Evolutionary conservation across 2,113 vertebrate genomes (phyloP).

Genomic region (Psilopsiagon aurifrons): DNA sequence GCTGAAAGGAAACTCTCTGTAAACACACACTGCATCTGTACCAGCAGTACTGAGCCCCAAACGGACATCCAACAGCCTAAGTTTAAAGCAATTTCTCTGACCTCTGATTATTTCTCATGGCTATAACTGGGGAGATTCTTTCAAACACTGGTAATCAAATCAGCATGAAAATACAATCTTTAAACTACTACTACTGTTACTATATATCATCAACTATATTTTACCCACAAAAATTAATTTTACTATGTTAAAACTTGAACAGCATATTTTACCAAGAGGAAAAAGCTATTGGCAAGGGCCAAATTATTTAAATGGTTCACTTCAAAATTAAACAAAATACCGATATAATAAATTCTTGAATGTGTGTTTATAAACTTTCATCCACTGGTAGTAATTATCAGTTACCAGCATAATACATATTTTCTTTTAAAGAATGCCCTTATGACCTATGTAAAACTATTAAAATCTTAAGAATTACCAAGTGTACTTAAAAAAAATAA

Average conservation of each 20-base stretch:
- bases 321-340: background rate
- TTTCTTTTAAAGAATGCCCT: background rate
- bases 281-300: background rate
- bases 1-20: background rate
- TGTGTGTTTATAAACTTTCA: background rate
- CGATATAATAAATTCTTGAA: background rate
- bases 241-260: background rate
- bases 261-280: background rate
- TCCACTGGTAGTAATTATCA: background rate
- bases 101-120: background rate
- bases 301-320: background rate
- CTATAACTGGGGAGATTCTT: background rate
- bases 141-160: background rate
- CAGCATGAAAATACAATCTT: background rate
- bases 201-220: background rate
- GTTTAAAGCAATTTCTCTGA: background rate
- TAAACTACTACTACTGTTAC: background rate
- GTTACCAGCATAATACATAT: background rate
- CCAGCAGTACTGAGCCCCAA: background rate
- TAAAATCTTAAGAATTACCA: background rate
- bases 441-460: background rate
- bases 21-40: fast-evolving
- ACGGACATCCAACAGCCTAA: fast-evolving
- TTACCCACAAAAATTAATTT: background rate
- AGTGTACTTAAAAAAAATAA: background rate